A percentile compares a stretch with the other conserved stretches of the same genome.
These are phyloP conservation scores for Pseudomugil gertrudae DNA, from an alignment of 2,797 vertebrate genomes.

Conservation along the genomic window DNA sequence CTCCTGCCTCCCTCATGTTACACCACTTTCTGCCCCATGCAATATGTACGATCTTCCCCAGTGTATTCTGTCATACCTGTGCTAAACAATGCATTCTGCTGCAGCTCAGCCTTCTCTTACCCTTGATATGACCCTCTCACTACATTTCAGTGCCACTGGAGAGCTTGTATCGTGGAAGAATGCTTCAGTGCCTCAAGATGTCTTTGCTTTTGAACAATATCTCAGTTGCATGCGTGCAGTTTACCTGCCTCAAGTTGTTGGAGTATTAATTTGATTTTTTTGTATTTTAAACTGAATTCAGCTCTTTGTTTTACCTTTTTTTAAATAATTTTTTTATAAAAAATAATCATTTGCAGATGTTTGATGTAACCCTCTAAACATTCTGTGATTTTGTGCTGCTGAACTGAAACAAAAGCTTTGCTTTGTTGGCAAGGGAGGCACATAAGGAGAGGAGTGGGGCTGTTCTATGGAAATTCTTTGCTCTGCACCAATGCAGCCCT, in stretches of 20 bases:
- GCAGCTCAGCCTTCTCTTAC: conserved; percentile 38
- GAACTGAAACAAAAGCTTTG: conserved; percentile 10
- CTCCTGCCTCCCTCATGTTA: neutral
- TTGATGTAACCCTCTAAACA: conserved; percentile 15
- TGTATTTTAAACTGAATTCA: neutral
- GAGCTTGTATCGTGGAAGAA: conserved; percentile 22
- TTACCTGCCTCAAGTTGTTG: conserved; percentile 1
- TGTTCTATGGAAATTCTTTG: conserved; percentile 41
- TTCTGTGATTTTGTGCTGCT: conserved; percentile 40
- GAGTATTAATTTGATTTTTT: neutral
- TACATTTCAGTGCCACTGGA: conserved; percentile 55
- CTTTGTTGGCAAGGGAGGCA: conserved; percentile 41
- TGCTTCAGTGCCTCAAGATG: conserved; percentile 4
- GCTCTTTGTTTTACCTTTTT: neutral
- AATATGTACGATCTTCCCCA: conserved; percentile 38
- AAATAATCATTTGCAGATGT: neutral
- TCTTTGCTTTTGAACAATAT: conserved; percentile 14
- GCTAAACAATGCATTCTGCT: conserved; percentile 22
- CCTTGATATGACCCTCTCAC: conserved; percentile 59
- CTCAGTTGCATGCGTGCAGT: conserved; percentile 2
- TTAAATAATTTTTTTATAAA: too few species aligned
- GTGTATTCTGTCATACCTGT: conserved; percentile 32
- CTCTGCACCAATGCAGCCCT: conserved; percentile 44
- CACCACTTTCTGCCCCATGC: conserved; percentile 4
- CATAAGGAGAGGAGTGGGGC: conserved; percentile 28